phyloP scores from a whole-genome alignment of 2,797 vertebrate species.

The Phyllotis vaccarum region DNA sequence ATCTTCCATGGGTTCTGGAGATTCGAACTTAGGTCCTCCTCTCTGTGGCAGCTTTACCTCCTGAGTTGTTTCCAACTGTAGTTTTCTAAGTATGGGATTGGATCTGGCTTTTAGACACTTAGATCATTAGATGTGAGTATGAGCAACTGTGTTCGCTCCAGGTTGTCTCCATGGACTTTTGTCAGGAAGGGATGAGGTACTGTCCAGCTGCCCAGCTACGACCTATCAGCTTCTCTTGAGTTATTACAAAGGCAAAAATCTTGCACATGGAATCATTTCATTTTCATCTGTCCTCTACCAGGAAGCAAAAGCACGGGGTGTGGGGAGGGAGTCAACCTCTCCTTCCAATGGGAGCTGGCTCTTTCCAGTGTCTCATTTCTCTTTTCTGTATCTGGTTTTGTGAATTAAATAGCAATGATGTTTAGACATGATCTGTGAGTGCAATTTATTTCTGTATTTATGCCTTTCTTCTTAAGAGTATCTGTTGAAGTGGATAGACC shows the following conservation, averaged over 20 bases:
- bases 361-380: slow-evolving; percentile 56
- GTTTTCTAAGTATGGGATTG: slow-evolving; percentile 37
- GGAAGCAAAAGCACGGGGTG: slow-evolving; percentile 45
- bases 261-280: neutral
- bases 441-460: slow-evolving; percentile 76
- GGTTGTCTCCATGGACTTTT: slow-evolving; percentile 67
- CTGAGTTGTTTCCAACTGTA: neutral
- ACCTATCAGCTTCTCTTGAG: neutral
- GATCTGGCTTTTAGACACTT: slow-evolving; percentile 52
- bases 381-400: slow-evolving; percentile 72
- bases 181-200: neutral
- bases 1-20: neutral
- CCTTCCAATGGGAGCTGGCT: slow-evolving; percentile 51
- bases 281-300: slow-evolving; percentile 19
- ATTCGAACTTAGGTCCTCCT: neutral
- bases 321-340: slow-evolving; percentile 20
- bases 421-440: slow-evolving; percentile 56
- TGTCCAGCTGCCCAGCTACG: neutral
- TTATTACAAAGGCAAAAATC: slow-evolving; percentile 31
- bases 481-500: slow-evolving; percentile 69
- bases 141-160: slow-evolving; percentile 56
- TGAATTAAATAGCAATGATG: slow-evolving; percentile 64
- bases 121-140: slow-evolving; percentile 27
- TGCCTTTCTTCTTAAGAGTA: slow-evolving; percentile 55
- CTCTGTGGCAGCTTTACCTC: neutral